Conservation (phyloP, 2,113 vertebrate species). For the rat (Rattus norvegicus) region DNA sequence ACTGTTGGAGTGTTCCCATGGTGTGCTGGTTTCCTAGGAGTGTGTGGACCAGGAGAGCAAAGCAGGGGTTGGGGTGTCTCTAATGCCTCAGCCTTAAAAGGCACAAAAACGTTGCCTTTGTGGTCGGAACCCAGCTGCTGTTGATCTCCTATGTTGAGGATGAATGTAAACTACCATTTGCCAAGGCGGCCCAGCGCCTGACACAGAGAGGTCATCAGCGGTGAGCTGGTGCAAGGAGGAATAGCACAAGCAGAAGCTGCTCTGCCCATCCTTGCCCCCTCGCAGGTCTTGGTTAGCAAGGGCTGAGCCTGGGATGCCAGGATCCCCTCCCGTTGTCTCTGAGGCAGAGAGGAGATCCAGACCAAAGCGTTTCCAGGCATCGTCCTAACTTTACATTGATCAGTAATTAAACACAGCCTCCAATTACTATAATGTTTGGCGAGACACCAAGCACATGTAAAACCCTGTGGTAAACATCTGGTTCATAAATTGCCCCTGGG, state of each 20-base stretch:
- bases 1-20: not conserved
- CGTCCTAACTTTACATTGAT: constrained; percentile 62
- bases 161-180: not conserved
- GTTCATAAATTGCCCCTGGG: constrained; percentile 73
- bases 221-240: not conserved
- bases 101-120: not conserved
- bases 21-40: not conserved
- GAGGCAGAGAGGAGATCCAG: constrained; percentile 33
- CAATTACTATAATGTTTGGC: constrained; percentile 77
- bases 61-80: not conserved
- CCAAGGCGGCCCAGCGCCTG: no score
- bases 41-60: no score
- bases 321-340: not conserved
- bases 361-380: constrained; percentile 59
- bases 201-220: not conserved
- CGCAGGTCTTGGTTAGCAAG: fast-evolving
- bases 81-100: not conserved
- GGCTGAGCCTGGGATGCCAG: not conserved
- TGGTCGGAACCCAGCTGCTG: not conserved
- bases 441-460: constrained; percentile 61
- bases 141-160: not conserved
- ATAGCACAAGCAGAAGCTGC: not conserved
- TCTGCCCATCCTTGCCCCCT: no score
- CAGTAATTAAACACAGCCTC: constrained; percentile 79
- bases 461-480: constrained; percentile 77